A percentile compares a stretch with the other conserved stretches of the same genome.
These are phyloP conservation scores for Zeuzera pyrina DNA, from an alignment of 2,888 invertebrate genomes.

Conservation along the genomic window DNA sequence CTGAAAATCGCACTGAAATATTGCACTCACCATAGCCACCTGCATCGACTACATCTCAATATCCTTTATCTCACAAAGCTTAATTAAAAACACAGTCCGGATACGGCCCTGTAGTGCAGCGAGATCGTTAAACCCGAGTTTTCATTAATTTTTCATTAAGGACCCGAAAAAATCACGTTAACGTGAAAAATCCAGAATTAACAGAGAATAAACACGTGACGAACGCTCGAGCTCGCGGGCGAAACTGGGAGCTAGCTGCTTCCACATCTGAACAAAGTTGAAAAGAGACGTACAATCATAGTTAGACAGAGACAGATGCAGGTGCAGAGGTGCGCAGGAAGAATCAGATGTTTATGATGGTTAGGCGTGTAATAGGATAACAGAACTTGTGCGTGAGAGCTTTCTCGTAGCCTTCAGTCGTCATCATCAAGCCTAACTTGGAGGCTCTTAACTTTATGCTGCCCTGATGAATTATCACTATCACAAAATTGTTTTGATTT, in stretches of 20 bases:
- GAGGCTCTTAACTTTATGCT: too few species aligned
- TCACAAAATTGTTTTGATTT: too few species aligned
- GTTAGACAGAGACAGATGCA: constrained; percentile 32
- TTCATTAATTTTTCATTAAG: constrained; percentile 56
- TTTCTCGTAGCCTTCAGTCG: constrained; percentile 44
- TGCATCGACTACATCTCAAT: constrained; percentile 32
- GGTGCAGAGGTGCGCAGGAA: constrained; percentile 69
- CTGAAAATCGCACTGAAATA: constrained; percentile 41
- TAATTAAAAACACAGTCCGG: constrained; percentile 30
- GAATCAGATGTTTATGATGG: constrained; percentile 70
- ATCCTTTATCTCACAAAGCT: constrained; percentile 38
- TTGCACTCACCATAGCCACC: constrained; percentile 40
- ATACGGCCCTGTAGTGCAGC: constrained; percentile 18
- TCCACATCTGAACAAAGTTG: constrained; percentile 23
- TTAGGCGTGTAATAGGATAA: constrained; percentile 57
- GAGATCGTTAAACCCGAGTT: constrained; percentile 34
- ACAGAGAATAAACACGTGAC: too few species aligned
- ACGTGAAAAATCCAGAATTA: too few species aligned
- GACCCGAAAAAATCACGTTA: constrained; percentile 52
- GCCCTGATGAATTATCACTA: too few species aligned
- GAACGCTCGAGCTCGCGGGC: constrained; percentile 40
- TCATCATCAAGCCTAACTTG: too few species aligned
- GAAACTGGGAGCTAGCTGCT: constrained; percentile 48
- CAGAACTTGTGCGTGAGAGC: constrained; percentile 46
- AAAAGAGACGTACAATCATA: constrained; percentile 28